These are phyloP conservation scores for Schrankia costaestrigalis DNA, from an alignment of 2,888 invertebrate species.

Conservation along the genomic window DNA sequence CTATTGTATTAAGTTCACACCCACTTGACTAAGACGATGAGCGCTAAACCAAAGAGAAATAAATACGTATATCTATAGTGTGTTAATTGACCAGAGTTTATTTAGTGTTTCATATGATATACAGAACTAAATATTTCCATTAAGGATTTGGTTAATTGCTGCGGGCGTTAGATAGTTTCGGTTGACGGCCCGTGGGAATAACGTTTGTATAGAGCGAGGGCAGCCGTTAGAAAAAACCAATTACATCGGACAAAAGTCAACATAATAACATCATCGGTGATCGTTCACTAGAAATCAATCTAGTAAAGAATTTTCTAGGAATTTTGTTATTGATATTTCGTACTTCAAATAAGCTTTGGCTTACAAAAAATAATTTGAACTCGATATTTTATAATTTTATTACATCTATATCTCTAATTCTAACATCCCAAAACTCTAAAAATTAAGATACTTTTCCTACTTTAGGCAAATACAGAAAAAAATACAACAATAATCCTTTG, in stretches of 20 bases:
- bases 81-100: constrained; percentile 9
- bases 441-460: no score
- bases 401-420: no score
- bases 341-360: no score
- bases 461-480: no score
- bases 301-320: no score
- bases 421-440: neutral
- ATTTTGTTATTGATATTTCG: no score
- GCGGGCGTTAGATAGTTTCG: constrained; percentile 32
- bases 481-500: no score
- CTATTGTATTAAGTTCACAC: no score
- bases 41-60: constrained; percentile 12
- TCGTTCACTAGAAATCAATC: constrained; percentile 20
- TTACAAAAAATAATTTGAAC: no score
- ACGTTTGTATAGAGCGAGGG: constrained; percentile 23
- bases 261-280: constrained; percentile 25
- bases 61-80: constrained; percentile 4
- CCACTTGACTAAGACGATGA: constrained; percentile 11
- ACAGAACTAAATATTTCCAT: constrained; percentile 22
- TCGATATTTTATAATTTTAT: no score
- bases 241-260: constrained; percentile 30
- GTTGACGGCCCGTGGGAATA: constrained; percentile 34
- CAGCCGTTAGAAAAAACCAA: constrained; percentile 34
- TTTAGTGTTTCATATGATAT: constrained; percentile 14
- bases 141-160: constrained; percentile 27